Percentiles rank a stretch among this genome's conserved stretches.
These are phyloP conservation scores for Chlorops oryzae DNA, from an alignment of 1,140 invertebrate genomes.

Conservation along the genomic window DNA sequence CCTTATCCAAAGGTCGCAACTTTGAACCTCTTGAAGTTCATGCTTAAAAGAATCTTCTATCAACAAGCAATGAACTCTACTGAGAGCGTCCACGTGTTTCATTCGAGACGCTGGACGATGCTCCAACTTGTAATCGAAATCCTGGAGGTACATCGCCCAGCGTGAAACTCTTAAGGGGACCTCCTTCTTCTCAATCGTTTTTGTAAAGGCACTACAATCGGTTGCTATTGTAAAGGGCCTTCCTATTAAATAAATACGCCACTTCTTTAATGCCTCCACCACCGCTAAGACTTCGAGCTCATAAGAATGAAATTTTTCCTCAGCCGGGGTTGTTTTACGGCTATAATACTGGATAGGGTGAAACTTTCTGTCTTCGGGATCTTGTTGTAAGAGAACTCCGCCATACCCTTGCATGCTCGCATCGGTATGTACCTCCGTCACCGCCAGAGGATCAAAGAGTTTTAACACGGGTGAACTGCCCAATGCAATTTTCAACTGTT, in stretches of 20 bases:
- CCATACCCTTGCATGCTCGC: slow-evolving; percentile 12
- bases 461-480: slow-evolving; percentile 16
- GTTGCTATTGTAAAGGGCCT: slow-evolving; percentile 12
- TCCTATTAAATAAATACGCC: slow-evolving; percentile 11
- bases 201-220: slow-evolving; percentile 16
- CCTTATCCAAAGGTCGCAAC: slow-evolving; percentile 1
- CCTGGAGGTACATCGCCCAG: slow-evolving; percentile 12
- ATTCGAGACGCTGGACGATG: slow-evolving; percentile 13
- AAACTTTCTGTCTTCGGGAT: background rate
- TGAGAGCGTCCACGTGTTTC: slow-evolving; percentile 15
- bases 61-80: slow-evolving; percentile 9
- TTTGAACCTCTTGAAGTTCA: slow-evolving; percentile 5
- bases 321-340: slow-evolving; percentile 5
- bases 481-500: slow-evolving; percentile 4
- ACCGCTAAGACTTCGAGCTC: slow-evolving; percentile 26
- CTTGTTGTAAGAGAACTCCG: background rate
- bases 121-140: slow-evolving; percentile 14
- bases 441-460: slow-evolving; percentile 23
- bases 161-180: slow-evolving; percentile 10
- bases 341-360: background rate
- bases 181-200: slow-evolving; percentile 14
- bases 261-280: slow-evolving; percentile 13
- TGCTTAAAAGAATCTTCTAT: background rate
- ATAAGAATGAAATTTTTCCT: slow-evolving; percentile 28
- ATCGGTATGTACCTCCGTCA: slow-evolving; percentile 14